A percentile compares a stretch with the other conserved stretches of the same genome.
These are phyloP conservation scores for Taphrorychus bicolor DNA, from an alignment of 2,888 invertebrate genomes.

Conservation along the genomic window DNA sequence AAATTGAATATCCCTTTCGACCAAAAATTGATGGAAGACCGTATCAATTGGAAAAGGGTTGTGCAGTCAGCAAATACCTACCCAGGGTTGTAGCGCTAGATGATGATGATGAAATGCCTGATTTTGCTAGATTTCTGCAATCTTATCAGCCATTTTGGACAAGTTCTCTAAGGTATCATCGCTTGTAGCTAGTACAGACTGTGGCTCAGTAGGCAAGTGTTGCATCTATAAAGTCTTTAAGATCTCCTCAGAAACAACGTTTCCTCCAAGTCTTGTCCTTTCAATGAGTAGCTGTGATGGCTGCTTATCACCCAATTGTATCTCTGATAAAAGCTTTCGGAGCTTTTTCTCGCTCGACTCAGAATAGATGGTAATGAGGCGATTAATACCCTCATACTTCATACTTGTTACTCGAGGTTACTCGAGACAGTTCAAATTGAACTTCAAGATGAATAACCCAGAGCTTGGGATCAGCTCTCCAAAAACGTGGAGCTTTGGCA, in stretches of 20 bases:
- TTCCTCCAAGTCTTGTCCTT: background rate
- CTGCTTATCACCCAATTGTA: background rate
- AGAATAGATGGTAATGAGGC: background rate
- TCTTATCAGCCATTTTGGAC: constrained; percentile 6
- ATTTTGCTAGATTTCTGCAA: constrained; percentile 6
- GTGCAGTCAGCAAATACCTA: no score
- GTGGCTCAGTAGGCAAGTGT: background rate
- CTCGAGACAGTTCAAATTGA: background rate
- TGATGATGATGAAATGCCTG: no score
- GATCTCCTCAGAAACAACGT: background rate
- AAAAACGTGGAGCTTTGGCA: no score
- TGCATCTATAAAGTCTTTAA: background rate
- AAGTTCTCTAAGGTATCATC: background rate
- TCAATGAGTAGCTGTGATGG: constrained; percentile 1
- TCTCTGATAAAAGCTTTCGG: constrained; percentile 3
- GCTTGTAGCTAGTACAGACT: constrained; percentile 5
- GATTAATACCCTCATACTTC: background rate
- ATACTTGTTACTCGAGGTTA: background rate
- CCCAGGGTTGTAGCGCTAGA: no score
- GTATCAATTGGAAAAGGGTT: no score
- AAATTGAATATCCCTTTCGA: background rate
- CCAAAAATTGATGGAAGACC: background rate
- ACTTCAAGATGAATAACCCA: background rate
- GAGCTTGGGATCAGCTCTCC: background rate
- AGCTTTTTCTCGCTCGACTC: constrained; percentile 12